Percentiles rank a stretch among this genome's conserved stretches.
phyloP scores from a whole-genome alignment of 2,113 vertebrate genomes.

The Chunga burmeisteri region DNA sequence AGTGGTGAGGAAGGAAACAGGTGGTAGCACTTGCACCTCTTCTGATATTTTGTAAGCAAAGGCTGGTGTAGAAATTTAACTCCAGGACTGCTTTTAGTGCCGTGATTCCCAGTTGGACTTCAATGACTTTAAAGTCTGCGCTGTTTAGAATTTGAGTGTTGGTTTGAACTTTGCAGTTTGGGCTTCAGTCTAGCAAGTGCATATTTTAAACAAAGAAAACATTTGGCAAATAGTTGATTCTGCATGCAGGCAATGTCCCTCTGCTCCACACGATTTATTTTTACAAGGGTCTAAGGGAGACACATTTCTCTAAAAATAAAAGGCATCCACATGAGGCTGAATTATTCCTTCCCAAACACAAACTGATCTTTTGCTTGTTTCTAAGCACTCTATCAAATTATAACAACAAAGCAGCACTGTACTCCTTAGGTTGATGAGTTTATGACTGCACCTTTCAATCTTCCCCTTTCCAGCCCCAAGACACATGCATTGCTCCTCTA shows the following conservation, averaged over 20 bases:
- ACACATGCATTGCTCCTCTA: not conserved
- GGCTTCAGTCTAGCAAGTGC: slow-evolving; percentile 69
- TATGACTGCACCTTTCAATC: not conserved
- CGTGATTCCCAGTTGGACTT: slow-evolving; percentile 60
- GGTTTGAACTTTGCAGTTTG: slow-evolving; percentile 69
- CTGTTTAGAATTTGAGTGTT: slow-evolving; percentile 64
- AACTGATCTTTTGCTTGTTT: slow-evolving; percentile 55
- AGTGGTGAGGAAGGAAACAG: slow-evolving; percentile 52
- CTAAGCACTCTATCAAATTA: slow-evolving; percentile 14
- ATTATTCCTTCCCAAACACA: slow-evolving; percentile 45
- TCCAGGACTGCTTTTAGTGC: slow-evolving; percentile 52
- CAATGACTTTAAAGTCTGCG: slow-evolving; percentile 57
- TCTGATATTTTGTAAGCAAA: slow-evolving; percentile 72
- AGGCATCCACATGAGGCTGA: slow-evolving; percentile 32
- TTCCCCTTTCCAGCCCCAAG: not conserved
- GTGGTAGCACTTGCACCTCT: slow-evolving; percentile 69
- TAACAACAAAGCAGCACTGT: slow-evolving; percentile 11
- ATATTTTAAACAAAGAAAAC: slow-evolving; percentile 70
- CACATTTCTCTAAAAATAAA: slow-evolving; percentile 65
- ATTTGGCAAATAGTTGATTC: slow-evolving; percentile 67
- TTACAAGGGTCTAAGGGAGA: slow-evolving; percentile 58
- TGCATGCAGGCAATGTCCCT: slow-evolving; percentile 59
- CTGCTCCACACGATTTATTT: slow-evolving; percentile 53
- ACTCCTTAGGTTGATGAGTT: not conserved
- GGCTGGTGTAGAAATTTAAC: slow-evolving; percentile 64